Evolutionary conservation across 2,888 invertebrate genomes (phyloP).

Genomic region (Conops quadrifasciatus): DNA sequence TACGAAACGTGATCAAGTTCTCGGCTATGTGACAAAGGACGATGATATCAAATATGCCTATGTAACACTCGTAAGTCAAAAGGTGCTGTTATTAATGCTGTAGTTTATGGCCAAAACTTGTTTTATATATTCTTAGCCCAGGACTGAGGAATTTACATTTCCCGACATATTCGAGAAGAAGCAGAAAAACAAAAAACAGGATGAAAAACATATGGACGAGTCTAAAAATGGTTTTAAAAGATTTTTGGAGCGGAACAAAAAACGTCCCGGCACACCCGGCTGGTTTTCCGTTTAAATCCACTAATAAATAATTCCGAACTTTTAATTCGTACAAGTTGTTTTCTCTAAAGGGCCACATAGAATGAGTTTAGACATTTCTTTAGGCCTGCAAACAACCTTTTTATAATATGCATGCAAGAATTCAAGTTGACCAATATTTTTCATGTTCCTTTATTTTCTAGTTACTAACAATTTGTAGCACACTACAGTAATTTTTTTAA

Average conservation of each 20-base stretch:
- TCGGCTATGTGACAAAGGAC: slow-evolving; percentile 78
- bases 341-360: no score
- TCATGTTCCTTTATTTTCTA: no score
- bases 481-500: neutral
- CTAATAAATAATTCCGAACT: neutral
- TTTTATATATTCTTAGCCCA: slow-evolving; percentile 70
- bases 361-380: no score
- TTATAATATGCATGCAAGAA: no score
- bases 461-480: no score
- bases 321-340: no score
- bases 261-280: slow-evolving; percentile 76
- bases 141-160: slow-evolving; percentile 76
- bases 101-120: neutral
- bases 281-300: slow-evolving; percentile 77
- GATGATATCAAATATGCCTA: slow-evolving; percentile 85
- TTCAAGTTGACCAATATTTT: no score
- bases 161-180: slow-evolving; percentile 75
- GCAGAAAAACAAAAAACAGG: slow-evolving; percentile 67
- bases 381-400: no score
- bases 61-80: slow-evolving; percentile 75
- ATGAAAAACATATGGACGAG: slow-evolving; percentile 72
- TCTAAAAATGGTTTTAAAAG: slow-evolving; percentile 70
- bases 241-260: slow-evolving; percentile 72
- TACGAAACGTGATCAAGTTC: slow-evolving; percentile 70
- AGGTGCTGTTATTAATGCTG: neutral